These are phyloP conservation scores for Apodemus sylvaticus DNA, from an alignment of 2,113 vertebrate genomes.

Conservation along the genomic window DNA sequence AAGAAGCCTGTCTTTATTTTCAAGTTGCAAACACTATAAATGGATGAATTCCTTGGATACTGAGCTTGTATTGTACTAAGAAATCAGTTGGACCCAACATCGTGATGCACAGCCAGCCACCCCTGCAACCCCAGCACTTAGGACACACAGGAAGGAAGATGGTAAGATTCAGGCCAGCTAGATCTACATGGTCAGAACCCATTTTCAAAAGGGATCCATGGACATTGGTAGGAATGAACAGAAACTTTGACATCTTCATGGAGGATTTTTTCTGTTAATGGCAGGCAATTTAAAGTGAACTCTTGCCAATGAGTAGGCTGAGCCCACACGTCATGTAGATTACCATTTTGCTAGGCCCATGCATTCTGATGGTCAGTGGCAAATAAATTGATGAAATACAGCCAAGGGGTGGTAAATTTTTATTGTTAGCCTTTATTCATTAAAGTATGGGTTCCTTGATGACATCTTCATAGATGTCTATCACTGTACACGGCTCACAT, in stretches of 20 bases:
- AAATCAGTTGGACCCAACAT: not conserved
- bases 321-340: not conserved
- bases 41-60: not conserved
- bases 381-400: not conserved
- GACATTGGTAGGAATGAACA: not conserved
- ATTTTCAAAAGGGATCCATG: not conserved
- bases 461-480: not conserved
- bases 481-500: no score
- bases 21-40: not conserved
- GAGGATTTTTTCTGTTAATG: not conserved
- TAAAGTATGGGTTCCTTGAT: not conserved
- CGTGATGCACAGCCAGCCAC: no score
- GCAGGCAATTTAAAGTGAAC: not conserved
- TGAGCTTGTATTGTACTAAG: not conserved
- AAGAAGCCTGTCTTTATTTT: slow-evolving; percentile 7
- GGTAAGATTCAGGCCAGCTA: not conserved
- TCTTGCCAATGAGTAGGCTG: not conserved
- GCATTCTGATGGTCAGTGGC: not conserved
- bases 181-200: not conserved
- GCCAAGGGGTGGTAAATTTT: not conserved
- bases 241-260: not conserved
- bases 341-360: not conserved
- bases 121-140: not conserved
- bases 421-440: not conserved
- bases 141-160: not conserved